Evolutionary conservation across 2,888 invertebrate species (phyloP).

Genomic region (Rhorus exstirpatorius): DNA sequence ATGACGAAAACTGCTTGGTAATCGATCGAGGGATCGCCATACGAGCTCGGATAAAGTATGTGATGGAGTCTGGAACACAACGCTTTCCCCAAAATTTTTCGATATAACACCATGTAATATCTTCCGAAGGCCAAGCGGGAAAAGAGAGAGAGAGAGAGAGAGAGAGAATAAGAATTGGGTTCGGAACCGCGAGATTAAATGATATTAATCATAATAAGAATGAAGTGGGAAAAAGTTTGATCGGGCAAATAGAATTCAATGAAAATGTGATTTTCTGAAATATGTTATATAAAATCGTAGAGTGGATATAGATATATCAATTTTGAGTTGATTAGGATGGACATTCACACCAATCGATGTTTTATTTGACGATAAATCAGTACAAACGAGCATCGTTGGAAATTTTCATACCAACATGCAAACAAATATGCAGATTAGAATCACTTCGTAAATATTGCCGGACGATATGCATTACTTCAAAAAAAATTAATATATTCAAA

Average conservation of each 20-base stretch:
- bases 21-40: slow-evolving; percentile 64
- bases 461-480: too few species aligned
- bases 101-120: slow-evolving; percentile 44
- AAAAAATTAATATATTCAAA: too few species aligned
- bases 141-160: neutral
- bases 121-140: slow-evolving; percentile 5
- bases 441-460: too few species aligned
- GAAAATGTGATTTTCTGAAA: neutral
- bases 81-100: slow-evolving; percentile 53
- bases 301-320: too few species aligned
- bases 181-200: slow-evolving; percentile 36
- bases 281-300: neutral
- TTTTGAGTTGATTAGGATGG: too few species aligned
- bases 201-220: slow-evolving; percentile 39
- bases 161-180: slow-evolving; percentile 1
- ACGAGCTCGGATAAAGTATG: slow-evolving; percentile 63
- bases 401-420: too few species aligned
- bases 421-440: too few species aligned
- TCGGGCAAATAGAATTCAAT: slow-evolving; percentile 23
- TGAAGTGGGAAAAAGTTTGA: slow-evolving; percentile 20
- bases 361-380: too few species aligned
- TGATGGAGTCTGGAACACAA: slow-evolving; percentile 58
- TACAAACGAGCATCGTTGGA: too few species aligned
- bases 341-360: too few species aligned
- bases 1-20: slow-evolving; percentile 68